phyloP scores from a whole-genome alignment of 2,113 vertebrate genomes.

The Panthera tigris region DNA sequence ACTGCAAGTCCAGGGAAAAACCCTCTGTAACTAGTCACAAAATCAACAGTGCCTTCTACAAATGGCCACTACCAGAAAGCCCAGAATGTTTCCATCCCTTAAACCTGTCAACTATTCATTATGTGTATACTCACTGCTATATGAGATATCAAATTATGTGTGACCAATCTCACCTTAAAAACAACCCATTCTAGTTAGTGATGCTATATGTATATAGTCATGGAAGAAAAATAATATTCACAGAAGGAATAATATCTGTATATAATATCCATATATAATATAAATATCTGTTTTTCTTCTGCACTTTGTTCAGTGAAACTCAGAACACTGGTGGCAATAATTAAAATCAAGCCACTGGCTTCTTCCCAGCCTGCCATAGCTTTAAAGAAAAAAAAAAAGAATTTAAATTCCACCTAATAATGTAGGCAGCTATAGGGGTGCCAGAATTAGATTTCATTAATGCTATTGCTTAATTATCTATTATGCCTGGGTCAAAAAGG shows the following conservation, averaged over 20 bases:
- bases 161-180: slow-evolving; percentile 10
- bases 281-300: not conserved
- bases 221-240: slow-evolving; percentile 15
- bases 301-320: slow-evolving; percentile 22
- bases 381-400: not conserved
- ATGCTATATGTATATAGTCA: not conserved
- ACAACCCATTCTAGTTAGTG: not conserved
- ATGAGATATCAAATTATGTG: slow-evolving; percentile 16
- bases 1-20: not conserved
- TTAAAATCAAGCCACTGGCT: slow-evolving; percentile 35
- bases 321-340: not conserved
- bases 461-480: slow-evolving; percentile 29
- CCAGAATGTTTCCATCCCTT: slow-evolving; percentile 27
- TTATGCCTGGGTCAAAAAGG: not conserved
- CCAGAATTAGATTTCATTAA: slow-evolving; percentile 57
- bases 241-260: not conserved
- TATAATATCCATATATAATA: not conserved
- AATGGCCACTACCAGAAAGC: slow-evolving; percentile 11
- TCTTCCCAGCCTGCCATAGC: not conserved
- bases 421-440: not conserved
- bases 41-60: not conserved
- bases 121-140: not conserved
- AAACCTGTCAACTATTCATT: slow-evolving; percentile 17
- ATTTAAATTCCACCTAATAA: slow-evolving; percentile 32
- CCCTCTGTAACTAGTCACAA: not conserved